Evolutionary conservation across 2,888 invertebrate genomes (phyloP), one percentile per base, ranked within the genome.

Genomic region (Tolmerus cingulatus): DNA sequence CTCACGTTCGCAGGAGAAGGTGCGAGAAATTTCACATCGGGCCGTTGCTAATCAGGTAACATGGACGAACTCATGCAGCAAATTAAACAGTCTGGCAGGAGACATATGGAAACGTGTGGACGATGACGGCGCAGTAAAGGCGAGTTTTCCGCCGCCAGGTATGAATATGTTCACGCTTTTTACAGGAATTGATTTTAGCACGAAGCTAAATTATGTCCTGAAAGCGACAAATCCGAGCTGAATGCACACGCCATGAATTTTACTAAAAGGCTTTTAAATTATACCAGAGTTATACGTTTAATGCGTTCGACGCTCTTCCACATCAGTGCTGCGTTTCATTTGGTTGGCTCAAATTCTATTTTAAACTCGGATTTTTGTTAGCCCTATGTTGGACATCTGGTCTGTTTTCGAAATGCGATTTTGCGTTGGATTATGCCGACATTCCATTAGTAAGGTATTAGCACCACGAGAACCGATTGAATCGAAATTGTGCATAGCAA

Each of bases 21-120:
- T 82, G 82, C 82, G 37, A 82, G 57, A 82, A 82, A 82, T 82
- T 82, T 57, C 66, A 82, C 82, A 82, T 82, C 82, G 57, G 82
- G 37, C 82, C 82, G 82, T 66, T 19, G 76, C 86, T 86, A 86
- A 86, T 86, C 86, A 86, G 14, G 74, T 46, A 76, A 86, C 76
- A 86, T 76, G 51, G 19, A 30, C 34, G 86, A 86, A 74, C 74
- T 86, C 86, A 86, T 86, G 86, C 86, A 74, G 74, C 76, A 86
- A 86, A 86, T 86, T 86, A 76, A 86, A 86, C 46, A 74, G 82
- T 57, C 79, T 79, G 82, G 57, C 37, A 51, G 57, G 23, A 19
- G 43, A 34, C 55, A 55, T 16, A 46, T 66, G 57, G 27, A 78
- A 5, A 82, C 37, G 30, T 82, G 34, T 66, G 34, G 57, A n/a